A percentile compares a stretch with the other conserved stretches of the same genome.
These are phyloP conservation scores for Limnephilus marmoratus DNA, from an alignment of 2,888 invertebrate genomes.

Conservation along the genomic window DNA sequence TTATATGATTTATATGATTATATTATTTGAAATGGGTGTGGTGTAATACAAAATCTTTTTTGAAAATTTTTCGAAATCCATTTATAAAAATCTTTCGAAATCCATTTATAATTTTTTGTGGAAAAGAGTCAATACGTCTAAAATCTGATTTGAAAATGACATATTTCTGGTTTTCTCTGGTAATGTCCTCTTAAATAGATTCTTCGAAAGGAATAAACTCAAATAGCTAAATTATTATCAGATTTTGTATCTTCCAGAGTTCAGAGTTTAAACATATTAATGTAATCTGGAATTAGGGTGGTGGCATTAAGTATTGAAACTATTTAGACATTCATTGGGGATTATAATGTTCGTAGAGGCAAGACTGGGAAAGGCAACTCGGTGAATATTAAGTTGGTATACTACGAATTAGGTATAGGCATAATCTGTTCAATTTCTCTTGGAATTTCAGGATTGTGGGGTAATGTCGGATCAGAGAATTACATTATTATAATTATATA, in stretches of 20 bases:
- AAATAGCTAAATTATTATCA: not conserved
- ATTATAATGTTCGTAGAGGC: not conserved
- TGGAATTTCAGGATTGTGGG: not conserved
- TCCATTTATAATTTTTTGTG: no score
- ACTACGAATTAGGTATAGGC: not conserved
- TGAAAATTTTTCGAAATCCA: no score
- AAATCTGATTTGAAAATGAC: no score
- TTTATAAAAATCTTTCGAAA: no score
- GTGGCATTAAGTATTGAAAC: constrained; percentile 27
- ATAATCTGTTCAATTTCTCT: not conserved
- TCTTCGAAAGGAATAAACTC: not conserved
- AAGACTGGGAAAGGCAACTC: not conserved
- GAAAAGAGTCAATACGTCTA: no score
- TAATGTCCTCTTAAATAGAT: no score
- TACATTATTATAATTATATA: not conserved
- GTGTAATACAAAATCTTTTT: no score
- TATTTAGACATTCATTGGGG: not conserved
- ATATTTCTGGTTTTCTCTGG: no score
- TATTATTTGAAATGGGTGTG: no score
- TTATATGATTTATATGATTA: no score
- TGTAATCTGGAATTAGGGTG: constrained; percentile 26
- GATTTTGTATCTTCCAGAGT: not conserved
- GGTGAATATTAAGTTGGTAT: not conserved
- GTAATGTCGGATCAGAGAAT: not conserved
- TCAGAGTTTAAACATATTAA: constrained; percentile 7